These are phyloP conservation scores for Apaloderma vittatum DNA, from an alignment of 2,113 vertebrate genomes.

Conservation along the genomic window DNA sequence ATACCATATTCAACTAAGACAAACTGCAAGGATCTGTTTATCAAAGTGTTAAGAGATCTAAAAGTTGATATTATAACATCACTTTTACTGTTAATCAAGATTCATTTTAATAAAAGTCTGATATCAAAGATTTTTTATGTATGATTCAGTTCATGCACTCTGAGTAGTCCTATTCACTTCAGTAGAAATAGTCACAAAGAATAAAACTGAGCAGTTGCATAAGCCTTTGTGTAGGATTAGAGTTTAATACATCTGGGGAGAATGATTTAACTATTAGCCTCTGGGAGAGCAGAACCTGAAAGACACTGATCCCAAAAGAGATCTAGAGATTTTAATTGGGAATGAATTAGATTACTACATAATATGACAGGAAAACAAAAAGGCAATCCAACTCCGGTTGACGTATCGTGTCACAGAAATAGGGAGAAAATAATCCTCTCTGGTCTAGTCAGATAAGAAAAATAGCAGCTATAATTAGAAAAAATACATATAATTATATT, in stretches of 20 bases:
- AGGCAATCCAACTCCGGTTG: background rate
- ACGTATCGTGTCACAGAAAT: background rate
- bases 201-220: background rate
- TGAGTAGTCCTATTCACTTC: background rate
- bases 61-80: background rate
- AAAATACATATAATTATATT: background rate
- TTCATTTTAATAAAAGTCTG: background rate
- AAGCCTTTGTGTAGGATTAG: background rate
- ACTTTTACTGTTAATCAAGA: background rate
- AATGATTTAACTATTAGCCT: constrained; percentile 28
- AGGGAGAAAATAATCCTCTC: constrained; percentile 35
- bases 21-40: background rate
- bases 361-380: background rate
- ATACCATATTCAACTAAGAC: background rate
- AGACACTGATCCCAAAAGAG: constrained; percentile 2
- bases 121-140: background rate
- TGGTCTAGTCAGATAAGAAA: constrained; percentile 32
- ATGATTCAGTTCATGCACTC: background rate
- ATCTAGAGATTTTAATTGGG: background rate
- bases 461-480: background rate
- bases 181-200: background rate
- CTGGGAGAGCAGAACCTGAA: constrained; percentile 3
- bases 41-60: background rate
- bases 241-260: background rate
- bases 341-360: constrained; percentile 7